Percentiles rank a stretch among this genome's conserved stretches.
phyloP scores from a whole-genome alignment of 1,140 invertebrate species.

The Halictus rubicundus region DNA sequence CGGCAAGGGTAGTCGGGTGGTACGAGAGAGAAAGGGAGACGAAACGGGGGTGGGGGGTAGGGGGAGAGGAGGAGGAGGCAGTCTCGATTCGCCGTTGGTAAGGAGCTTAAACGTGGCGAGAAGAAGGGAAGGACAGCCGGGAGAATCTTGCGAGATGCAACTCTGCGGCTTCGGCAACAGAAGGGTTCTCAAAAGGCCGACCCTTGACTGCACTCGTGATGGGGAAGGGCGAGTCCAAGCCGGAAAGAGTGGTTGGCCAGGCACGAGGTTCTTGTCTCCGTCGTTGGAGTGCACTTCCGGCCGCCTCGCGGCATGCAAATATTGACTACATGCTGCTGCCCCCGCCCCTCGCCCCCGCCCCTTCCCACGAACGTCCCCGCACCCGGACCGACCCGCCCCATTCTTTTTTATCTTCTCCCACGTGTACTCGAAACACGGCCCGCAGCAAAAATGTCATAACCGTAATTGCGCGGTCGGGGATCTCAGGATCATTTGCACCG shows the following conservation, averaged over 20 bases:
- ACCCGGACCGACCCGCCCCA: neutral
- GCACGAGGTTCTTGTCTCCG: conserved; percentile 70
- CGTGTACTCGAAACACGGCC: conserved; percentile 28
- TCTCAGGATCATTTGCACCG: conserved; percentile 16
- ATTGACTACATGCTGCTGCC: conserved; percentile 73
- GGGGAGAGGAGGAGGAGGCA: neutral
- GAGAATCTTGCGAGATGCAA: conserved; percentile 68
- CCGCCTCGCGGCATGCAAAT: conserved; percentile 76
- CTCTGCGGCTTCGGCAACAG: conserved; percentile 68
- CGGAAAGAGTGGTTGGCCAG: conserved; percentile 58
- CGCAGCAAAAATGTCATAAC: conserved; percentile 38
- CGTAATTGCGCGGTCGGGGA: conserved; percentile 31
- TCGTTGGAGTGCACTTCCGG: conserved; percentile 72
- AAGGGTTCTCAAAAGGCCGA: conserved; percentile 70
- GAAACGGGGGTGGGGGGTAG: neutral
- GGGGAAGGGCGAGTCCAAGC: conserved; percentile 54
- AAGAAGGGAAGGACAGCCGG: neutral
- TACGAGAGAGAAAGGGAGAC: no score
- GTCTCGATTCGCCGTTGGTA: conserved; percentile 10
- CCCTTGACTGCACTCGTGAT: conserved; percentile 66
- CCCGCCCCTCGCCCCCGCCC: neutral
- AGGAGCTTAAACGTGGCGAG: conserved; percentile 22
- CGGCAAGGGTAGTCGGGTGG: no score
- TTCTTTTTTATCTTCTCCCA: conserved; percentile 13
- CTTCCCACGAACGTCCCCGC: no score